phyloP scores from a whole-genome alignment of 2,113 vertebrate genomes.

The Chamaea fasciata region DNA sequence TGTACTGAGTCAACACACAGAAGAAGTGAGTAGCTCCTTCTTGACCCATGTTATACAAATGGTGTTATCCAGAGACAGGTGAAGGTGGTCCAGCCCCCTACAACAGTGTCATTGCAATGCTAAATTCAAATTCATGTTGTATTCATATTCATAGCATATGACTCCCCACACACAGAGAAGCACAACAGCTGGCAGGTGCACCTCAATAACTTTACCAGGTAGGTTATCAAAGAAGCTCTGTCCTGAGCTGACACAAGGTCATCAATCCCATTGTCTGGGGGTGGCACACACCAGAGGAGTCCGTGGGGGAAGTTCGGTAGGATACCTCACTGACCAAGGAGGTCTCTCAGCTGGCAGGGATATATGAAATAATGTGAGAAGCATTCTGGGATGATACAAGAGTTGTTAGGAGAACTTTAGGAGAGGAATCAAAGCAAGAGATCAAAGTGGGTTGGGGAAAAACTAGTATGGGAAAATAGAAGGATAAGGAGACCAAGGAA shows the following conservation, averaged over 20 bases:
- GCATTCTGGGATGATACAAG: not conserved
- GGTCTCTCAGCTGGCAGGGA: not conserved
- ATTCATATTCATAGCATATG: not conserved
- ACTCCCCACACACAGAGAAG: not conserved
- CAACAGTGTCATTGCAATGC: fast-evolving
- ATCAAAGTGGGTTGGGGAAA: not conserved
- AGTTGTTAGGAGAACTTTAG: not conserved
- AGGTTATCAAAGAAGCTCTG: not conserved
- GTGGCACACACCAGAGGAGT: not conserved
- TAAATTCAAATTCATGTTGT: not conserved
- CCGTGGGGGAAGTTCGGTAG: not conserved
- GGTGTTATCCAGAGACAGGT: not conserved
- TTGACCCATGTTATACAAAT: not conserved
- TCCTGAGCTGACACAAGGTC: not conserved
- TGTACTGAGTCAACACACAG: not conserved
- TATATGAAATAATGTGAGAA: not conserved
- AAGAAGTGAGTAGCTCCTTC: not conserved
- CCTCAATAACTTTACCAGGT: not conserved
- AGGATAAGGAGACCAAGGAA: not conserved
- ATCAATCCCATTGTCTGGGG: not conserved
- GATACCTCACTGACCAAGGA: not conserved
- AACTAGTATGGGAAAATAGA: not conserved
- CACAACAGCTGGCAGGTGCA: not conserved
- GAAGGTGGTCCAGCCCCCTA: not conserved
- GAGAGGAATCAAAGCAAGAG: not conserved